phyloP scores from a whole-genome alignment of 1,140 invertebrate species.

The Aphelinus certus region DNA sequence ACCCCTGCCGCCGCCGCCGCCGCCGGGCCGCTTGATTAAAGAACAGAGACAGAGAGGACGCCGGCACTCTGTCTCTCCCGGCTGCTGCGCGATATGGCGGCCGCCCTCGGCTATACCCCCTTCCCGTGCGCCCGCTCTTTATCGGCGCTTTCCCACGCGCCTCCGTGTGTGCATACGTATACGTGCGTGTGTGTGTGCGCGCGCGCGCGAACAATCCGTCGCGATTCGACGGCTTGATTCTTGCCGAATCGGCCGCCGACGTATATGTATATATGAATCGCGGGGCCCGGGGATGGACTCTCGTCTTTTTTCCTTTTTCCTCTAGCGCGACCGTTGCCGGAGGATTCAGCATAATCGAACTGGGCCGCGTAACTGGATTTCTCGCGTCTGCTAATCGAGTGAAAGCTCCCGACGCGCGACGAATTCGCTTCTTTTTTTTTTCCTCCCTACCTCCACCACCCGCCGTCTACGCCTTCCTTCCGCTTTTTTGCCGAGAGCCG shows the following conservation, averaged over 20 bases:
- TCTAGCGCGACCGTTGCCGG: neutral
- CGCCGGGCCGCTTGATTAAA: conserved; percentile 59
- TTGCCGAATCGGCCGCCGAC: neutral
- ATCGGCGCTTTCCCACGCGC: neutral
- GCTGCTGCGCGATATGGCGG: conserved; percentile 38
- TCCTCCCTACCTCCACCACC: neutral
- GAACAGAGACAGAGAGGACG: conserved; percentile 53
- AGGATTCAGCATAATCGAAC: conserved; percentile 13
- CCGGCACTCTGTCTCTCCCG: neutral
- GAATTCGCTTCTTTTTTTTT: conserved; percentile 16
- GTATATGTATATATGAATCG: neutral
- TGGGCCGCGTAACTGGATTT: conserved; percentile 31
- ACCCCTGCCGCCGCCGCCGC: conserved; percentile 59
- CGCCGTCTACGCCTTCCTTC: neutral
- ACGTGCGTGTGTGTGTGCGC: conserved; percentile 39
- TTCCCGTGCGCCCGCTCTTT: conserved; percentile 11
- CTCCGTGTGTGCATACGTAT: neutral
- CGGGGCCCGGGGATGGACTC: neutral
- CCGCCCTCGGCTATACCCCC: conserved; percentile 23
- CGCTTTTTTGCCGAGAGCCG: no score
- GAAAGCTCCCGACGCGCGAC: conserved; percentile 21
- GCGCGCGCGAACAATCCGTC: no score
- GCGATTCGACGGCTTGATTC: neutral
- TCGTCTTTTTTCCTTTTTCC: conserved; percentile 13
- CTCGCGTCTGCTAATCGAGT: conserved; percentile 31